Conservation (phyloP, 1,140 invertebrate genomes). For the Pseudomyrmex dendroicus region DNA sequence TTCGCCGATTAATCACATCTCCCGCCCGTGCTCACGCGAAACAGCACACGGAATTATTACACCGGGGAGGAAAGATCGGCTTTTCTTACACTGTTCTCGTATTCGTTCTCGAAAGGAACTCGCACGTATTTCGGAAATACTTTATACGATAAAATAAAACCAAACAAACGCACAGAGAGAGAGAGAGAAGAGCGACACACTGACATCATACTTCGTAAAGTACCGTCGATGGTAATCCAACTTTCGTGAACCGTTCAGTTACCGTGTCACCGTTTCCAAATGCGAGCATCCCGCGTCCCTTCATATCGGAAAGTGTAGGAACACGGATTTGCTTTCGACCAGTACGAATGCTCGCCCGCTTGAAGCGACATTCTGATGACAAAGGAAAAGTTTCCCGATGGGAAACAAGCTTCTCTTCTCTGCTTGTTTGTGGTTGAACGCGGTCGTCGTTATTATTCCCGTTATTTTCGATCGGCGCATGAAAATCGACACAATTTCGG, state of each 20-base stretch:
- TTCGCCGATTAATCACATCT: constrained; percentile 49
- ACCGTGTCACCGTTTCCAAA: constrained; percentile 39
- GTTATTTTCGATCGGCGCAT: constrained; percentile 19
- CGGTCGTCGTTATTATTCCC: constrained; percentile 35
- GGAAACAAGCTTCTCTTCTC: constrained; percentile 26
- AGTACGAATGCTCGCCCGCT: constrained; percentile 27
- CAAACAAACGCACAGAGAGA: too few relatives aligned
- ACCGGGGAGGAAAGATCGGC: neutral
- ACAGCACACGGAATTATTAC: constrained; percentile 24
- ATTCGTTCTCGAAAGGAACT: neutral
- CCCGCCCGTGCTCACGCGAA: neutral
- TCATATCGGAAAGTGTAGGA: constrained; percentile 56
- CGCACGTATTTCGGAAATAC: neutral
- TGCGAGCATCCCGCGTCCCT: constrained; percentile 23
- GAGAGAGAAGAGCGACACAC: neutral
- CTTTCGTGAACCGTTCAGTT: constrained; percentile 39
- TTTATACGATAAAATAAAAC: neutral
- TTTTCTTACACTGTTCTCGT: neutral
- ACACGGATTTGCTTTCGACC: constrained; percentile 61
- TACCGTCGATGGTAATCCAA: constrained; percentile 43
- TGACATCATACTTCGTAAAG: constrained; percentile 2
- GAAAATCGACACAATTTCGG: constrained; percentile 17
- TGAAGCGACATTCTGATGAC: constrained; percentile 50
- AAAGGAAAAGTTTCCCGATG: constrained; percentile 59
- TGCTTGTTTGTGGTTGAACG: constrained; percentile 24